Evolutionary conservation across 2,888 invertebrate genomes (phyloP).

Genomic region (Stomorhina lunata): DNA sequence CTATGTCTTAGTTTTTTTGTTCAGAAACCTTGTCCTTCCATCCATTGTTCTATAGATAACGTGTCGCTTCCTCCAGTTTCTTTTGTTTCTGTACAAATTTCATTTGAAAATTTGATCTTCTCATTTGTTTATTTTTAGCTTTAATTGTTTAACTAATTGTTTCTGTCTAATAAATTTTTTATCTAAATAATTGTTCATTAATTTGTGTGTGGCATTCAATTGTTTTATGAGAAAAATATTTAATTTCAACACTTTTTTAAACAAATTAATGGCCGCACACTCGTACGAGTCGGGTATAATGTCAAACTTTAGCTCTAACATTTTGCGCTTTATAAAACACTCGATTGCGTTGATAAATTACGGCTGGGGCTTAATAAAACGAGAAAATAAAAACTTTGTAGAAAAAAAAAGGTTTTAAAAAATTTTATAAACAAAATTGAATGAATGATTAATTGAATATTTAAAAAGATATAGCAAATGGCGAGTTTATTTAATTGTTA

Average conservation of each 20-base stretch:
- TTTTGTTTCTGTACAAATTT: too few relatives aligned
- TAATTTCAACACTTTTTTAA: constrained; percentile 52
- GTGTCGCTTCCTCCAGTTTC: too few relatives aligned
- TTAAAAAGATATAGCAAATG: not conserved
- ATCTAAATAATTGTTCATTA: not conserved
- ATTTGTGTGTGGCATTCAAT: constrained; percentile 50
- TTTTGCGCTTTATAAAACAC: constrained; percentile 15
- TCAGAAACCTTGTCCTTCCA: too few relatives aligned
- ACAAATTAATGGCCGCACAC: constrained; percentile 25
- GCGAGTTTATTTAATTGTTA: constrained; percentile 57
- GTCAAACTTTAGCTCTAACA: not conserved
- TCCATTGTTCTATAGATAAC: too few relatives aligned
- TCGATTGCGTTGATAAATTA: constrained; percentile 46
- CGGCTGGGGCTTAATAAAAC: not conserved
- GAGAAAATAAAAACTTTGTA: too few relatives aligned
- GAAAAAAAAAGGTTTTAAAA: too few relatives aligned
- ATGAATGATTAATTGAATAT: constrained; percentile 52
- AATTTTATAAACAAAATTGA: constrained; percentile 48
- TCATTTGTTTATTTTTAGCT: too few relatives aligned
- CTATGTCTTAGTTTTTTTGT: too few relatives aligned
- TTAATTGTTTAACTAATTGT: too few relatives aligned
- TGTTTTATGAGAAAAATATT: constrained; percentile 12
- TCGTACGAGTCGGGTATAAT: not conserved
- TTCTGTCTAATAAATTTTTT: too few relatives aligned
- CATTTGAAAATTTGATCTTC: too few relatives aligned